Evolutionary conservation across 1,140 invertebrate species (phyloP).

Genomic region (Neuroterus valhalla): DNA sequence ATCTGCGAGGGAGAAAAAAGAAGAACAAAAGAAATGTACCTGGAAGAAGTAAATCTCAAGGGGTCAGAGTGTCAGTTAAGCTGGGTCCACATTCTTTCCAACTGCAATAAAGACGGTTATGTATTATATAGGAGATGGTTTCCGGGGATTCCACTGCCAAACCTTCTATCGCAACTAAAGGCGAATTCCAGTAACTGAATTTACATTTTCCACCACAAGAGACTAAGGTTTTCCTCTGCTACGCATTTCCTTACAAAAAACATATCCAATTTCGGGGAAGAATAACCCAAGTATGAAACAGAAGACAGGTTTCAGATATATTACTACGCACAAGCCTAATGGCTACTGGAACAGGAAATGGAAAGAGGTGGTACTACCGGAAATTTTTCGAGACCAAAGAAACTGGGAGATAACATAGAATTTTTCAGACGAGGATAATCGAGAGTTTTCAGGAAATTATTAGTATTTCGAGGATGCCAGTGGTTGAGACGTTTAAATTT

Average conservation of each 20-base stretch:
- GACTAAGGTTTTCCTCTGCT: constrained; percentile 1
- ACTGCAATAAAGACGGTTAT: constrained; percentile 35
- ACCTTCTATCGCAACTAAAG: constrained; percentile 11
- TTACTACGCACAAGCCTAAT: too few relatives aligned
- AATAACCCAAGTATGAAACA: too few relatives aligned
- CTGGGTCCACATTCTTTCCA: constrained; percentile 48
- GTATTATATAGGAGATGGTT: constrained; percentile 25
- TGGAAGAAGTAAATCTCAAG: constrained; percentile 41
- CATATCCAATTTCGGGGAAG: too few relatives aligned
- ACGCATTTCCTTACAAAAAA: not conserved
- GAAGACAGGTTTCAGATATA: too few relatives aligned
- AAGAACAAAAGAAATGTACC: constrained; percentile 15
- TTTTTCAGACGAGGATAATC: too few relatives aligned
- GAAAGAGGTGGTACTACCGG: too few relatives aligned
- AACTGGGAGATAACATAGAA: too few relatives aligned
- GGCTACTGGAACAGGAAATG: too few relatives aligned
- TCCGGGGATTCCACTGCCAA: not conserved
- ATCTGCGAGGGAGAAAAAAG: constrained; percentile 30
- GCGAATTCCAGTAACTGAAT: constrained; percentile 17
- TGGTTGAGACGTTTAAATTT: too few relatives aligned
- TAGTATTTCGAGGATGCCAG: too few relatives aligned
- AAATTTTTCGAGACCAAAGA: too few relatives aligned
- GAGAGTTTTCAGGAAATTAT: too few relatives aligned
- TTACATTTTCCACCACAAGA: constrained; percentile 8
- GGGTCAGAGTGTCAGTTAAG: constrained; percentile 48